These are phyloP conservation scores for Drosophila birchii DNA, from an alignment of 2,888 invertebrate species.

Conservation along the genomic window DNA sequence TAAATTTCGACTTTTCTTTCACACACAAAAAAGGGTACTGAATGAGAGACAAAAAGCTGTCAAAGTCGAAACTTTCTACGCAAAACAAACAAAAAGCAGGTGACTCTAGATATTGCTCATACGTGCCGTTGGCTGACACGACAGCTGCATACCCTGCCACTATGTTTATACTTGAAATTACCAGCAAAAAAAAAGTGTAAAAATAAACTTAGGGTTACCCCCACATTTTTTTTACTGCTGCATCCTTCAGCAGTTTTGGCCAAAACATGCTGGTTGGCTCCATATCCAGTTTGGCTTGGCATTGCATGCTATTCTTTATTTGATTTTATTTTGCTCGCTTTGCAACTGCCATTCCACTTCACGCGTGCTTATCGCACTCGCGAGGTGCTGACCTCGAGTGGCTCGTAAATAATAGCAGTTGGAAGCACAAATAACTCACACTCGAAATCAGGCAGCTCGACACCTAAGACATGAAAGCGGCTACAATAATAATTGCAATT, in stretches of 20 bases:
- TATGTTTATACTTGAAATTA: neutral
- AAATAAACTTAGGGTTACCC: neutral
- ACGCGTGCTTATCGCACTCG: conserved; percentile 40
- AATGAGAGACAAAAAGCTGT: conserved; percentile 13
- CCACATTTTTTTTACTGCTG: neutral
- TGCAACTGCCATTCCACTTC: conserved; percentile 26
- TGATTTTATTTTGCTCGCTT: conserved; percentile 6
- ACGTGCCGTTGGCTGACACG: conserved; percentile 12
- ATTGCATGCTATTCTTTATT: conserved; percentile 38
- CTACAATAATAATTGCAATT: conserved; percentile 30
- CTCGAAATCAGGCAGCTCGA: conserved; percentile 40
- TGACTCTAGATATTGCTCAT: conserved; percentile 7
- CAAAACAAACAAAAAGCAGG: conserved; percentile 10
- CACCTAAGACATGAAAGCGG: conserved; percentile 39
- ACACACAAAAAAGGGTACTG: conserved; percentile 12
- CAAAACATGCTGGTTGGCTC: conserved; percentile 36
- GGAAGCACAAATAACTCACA: conserved; percentile 33
- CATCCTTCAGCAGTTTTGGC: conserved; percentile 31
- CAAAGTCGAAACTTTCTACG: conserved; percentile 7
- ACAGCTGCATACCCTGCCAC: conserved; percentile 18
- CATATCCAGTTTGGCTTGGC: conserved; percentile 31
- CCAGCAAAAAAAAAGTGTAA: neutral
- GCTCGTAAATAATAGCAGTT: conserved; percentile 39
- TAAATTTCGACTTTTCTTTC: conserved; percentile 44
- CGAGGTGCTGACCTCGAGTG: conserved; percentile 38